Evolutionary conservation across 2,888 invertebrate species (phyloP), one percentile per base, ranked within the genome.

Genomic region (Hypsopygia costalis): DNA sequence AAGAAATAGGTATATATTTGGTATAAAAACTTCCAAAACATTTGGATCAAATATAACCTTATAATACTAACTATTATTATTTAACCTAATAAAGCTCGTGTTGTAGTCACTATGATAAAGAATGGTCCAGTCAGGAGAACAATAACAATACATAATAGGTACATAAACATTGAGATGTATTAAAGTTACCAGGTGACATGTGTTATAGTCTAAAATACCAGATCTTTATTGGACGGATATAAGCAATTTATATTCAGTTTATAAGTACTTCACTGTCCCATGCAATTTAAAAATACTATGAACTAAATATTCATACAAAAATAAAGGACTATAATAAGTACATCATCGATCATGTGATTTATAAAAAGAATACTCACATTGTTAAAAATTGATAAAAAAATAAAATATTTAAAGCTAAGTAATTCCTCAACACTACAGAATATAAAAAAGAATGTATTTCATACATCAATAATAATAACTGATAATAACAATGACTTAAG

Each of bases 11-110:
- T 29, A 49, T 87, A 81, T 87, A 86, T 87, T 87, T 87, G 87
- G 87, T 83, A 83, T 82, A 83, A 85, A 81, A 79, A 69, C 69
- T 69, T 69, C 71, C 69, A 69, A 74, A 68, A 70, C 62, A 46
- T 64, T 61, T 69, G 59, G 63, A 62, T 62, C 69, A 70, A 71
- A 71, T 64, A 65, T 66, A 69, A 76, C 66, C 69, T 63, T 50
- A 69, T 62, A 69, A 67, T 62, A 62, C 54, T 57, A 60, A 48
- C 53, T 49, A 50, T 49, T 41, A 48, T n/a, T n/a, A n/a, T n/a
- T 49, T 55, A 55, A 55, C 68, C 79, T 81, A 81, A 69, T 81
- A 81, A 81, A 81, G 82, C 82, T 81, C 73, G 57, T 69, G 72
- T 71, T 66, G 57, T 65, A 64, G 51, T 58, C 50, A 61, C 45